Base-by-base conservation (phyloP, 2,888 invertebrate genomes). In the Brachypterus glaber region DNA sequence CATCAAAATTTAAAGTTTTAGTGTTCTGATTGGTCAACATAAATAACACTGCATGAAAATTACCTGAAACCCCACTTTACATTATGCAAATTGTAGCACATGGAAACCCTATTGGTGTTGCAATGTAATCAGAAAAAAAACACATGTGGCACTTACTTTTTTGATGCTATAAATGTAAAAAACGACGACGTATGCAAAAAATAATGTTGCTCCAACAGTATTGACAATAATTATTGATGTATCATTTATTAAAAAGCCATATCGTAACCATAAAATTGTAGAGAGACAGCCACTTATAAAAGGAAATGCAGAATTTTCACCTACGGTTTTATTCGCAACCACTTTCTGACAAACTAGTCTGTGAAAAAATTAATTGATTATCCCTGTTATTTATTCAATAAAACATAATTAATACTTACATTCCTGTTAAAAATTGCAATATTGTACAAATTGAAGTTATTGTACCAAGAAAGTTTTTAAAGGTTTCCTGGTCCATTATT, bases 381-480 rank as follows among this genome's bases (percentile, higher is more conserved):
- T 24, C 5, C 21, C 5, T 21, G 21, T 21, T 21, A 7, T 21
- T 31, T 17, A 44, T 12, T 25, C 17, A 25, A 27, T 32, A 31
- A 4, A 15, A 14, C 35, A 37, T 30, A 29, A 18, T 5, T 11
- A 25, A 21, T 43, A 77, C 83, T 78, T 75, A 90, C 90, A 76
- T 73, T 68, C 90, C 90, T 41, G 88, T 82, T 50, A 90, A 68
- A 72, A 87, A 90, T 59, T 89, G 87, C 43, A 85, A 66, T 49
- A 89, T 76, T 11, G 89, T 88, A 45, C 82, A 79, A 42, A 80
- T 65, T 31, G 86, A 83, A 24, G 89, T 88, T 29, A 76, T 67
- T 3, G 66, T 57, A 5, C 72, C 72, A 33, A 74, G 56, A 36
- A 66, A 44, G 36, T 68, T 66, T 55, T 68, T 72, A 39, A 65